Evolutionary conservation across 2,797 vertebrate species (phyloP).

Genomic region (Muscicapa striata): DNA sequence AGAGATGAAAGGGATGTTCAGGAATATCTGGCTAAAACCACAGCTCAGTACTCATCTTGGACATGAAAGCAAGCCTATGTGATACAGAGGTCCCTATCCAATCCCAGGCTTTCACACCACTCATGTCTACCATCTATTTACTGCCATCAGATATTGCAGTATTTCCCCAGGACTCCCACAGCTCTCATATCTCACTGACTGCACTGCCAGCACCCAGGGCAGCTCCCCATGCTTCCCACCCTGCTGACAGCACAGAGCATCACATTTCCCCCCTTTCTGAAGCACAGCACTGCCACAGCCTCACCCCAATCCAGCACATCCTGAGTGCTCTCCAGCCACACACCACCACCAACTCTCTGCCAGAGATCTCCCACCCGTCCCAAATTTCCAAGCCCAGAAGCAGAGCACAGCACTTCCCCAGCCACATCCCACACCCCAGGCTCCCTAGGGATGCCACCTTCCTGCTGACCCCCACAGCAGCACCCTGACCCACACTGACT

Average conservation of each 20-base stretch:
- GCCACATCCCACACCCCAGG: not conserved
- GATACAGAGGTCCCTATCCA: not conserved
- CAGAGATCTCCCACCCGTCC: not conserved
- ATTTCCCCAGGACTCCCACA: not conserved
- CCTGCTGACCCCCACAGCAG: fast-evolving
- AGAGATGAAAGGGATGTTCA: not conserved
- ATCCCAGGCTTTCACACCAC: not conserved
- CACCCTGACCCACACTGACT: fast-evolving
- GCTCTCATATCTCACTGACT: fast-evolving
- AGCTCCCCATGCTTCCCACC: not conserved
- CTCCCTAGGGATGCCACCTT: not conserved
- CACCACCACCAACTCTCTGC: not conserved
- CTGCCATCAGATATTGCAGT: not conserved
- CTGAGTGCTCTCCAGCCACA: not conserved
- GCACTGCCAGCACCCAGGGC: fast-evolving
- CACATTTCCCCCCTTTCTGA: not conserved
- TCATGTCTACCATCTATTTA: not conserved
- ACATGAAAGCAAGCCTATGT: not conserved
- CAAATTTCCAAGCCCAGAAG: not conserved
- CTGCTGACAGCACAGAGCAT: not conserved
- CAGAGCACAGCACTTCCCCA: not conserved
- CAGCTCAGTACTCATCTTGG: not conserved
- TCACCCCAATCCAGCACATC: not conserved
- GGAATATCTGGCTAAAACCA: not conserved
- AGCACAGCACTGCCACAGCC: not conserved